Base-by-base conservation (phyloP, 2,888 invertebrate genomes). In the Ormyrus rosae region DNA sequence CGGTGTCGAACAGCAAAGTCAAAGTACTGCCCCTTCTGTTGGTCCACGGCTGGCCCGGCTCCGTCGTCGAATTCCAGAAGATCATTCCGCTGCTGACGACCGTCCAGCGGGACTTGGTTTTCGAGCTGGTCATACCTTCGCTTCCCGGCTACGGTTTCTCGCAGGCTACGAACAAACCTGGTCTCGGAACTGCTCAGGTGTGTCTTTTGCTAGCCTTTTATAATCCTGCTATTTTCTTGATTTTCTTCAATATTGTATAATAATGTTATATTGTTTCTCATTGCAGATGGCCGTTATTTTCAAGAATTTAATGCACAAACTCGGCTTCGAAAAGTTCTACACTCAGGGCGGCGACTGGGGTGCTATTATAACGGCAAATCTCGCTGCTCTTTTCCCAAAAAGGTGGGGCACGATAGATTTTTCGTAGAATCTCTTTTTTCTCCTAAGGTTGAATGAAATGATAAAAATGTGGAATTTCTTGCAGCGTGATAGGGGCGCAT, bases 21-120 rank as follows among this genome's bases (percentile, higher is more conserved):
- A 91, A 91, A 84, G 92, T 94, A 2, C 84, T 95, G 0, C 96
- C 97, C 0, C 83, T 97, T 9, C 88, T 97, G 5, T 78, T 97
- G 65, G 88, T 96, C 13, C 97, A 97, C 84, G 96, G 97, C 34
- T 97, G 97, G 97, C 97, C 97, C 0, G 96, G 96, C 2, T 95
- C 96, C 0, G 90, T 97, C 1, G 92, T 94, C 5, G 96, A 97
- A 89, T 97, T 96, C 89, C 95, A 95, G 87, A 95, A 95, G 75
- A 89, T 96, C 19, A 94, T 96, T 74, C 96, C 96, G 0, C 86
- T 93, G 78, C 88, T 96, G 55, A 94, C 92, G 0, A 92, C 91
- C 0, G 92, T 92, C 0, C 90, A 90, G 6, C 88, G 91, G 46
- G 91, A 93, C 61, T 94, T 94, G 84, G 94, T 94, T 0, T 95